Evolutionary conservation across 2,113 vertebrate species (phyloP).

Genomic region (Uropsilus gracilis): DNA sequence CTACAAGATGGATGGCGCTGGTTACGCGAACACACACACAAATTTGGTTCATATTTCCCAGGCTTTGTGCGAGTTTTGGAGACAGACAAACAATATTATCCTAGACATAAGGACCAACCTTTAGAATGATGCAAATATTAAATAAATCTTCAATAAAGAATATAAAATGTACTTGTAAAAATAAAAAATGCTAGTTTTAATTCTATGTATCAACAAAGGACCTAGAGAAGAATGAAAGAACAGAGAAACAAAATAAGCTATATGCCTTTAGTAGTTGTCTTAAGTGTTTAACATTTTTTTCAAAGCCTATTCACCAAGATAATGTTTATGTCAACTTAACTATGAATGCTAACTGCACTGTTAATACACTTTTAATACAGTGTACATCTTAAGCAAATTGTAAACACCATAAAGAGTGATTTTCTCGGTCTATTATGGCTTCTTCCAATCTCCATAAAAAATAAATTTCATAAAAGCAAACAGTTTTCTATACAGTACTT

Average conservation of each 20-base stretch:
- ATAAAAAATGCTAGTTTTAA: constrained; percentile 20
- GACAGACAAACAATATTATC: constrained; percentile 97
- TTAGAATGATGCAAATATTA: constrained; percentile 36
- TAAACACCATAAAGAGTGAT: neutral
- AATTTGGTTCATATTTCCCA: constrained; percentile 97
- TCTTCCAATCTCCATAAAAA: constrained; percentile 25
- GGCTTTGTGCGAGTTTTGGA: constrained; percentile 94
- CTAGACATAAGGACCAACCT: constrained; percentile 83
- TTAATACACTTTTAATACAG: neutral
- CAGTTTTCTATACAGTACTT: too few relatives aligned
- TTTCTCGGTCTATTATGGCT: constrained; percentile 4
- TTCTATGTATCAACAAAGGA: neutral
- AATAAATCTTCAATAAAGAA: neutral
- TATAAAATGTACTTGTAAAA: neutral
- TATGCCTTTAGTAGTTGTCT: neutral
- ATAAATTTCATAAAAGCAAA: neutral
- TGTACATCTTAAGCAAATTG: neutral
- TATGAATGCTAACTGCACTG: neutral
- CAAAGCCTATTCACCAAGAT: neutral
- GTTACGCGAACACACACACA: constrained; percentile 96
- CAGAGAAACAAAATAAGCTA: constrained; percentile 6
- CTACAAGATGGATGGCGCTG: constrained; percentile 95
- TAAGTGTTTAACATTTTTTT: constrained; percentile 2
- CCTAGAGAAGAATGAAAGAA: neutral
- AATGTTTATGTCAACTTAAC: constrained; percentile 9